These are phyloP conservation scores for Phrynocephalus guinanensis DNA, from an alignment of 2,797 vertebrate genomes.

Conservation along the genomic window DNA sequence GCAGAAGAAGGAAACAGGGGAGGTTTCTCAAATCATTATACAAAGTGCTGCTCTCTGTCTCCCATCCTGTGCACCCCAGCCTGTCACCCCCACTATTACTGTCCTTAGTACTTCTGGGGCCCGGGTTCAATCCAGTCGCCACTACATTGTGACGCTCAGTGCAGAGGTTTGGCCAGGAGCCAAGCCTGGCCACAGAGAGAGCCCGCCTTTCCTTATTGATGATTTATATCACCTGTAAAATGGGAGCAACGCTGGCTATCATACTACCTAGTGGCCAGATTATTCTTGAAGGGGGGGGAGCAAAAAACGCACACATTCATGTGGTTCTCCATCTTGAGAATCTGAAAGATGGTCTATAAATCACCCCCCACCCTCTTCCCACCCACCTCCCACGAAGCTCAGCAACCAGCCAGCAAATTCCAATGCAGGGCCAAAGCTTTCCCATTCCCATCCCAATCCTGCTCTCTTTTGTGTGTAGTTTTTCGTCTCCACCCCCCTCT, in stretches of 20 bases:
- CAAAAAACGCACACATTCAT: not conserved
- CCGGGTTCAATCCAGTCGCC: not conserved
- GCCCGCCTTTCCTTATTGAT: not conserved
- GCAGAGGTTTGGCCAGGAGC: not conserved
- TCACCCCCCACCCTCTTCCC: not conserved
- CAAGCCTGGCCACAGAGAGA: not conserved
- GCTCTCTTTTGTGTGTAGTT: conserved; percentile 33
- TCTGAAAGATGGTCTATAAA: not conserved
- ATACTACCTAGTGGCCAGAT: not conserved
- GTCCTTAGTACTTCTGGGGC: not conserved
- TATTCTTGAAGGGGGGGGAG: not conserved
- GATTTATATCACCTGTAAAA: conserved; percentile 6
- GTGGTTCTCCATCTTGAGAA: not conserved
- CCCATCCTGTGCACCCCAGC: too few species aligned
- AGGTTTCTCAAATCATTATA: not conserved
- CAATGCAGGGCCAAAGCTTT: not conserved
- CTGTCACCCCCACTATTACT: not conserved
- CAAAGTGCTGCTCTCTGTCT: not conserved
- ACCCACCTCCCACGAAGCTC: not conserved
- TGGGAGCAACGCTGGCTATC: not conserved
- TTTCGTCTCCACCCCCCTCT: not conserved
- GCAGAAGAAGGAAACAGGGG: not conserved
- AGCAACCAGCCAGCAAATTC: not conserved
- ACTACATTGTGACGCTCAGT: not conserved
- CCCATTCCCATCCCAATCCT: not conserved